Conservation (phyloP, 2,113 vertebrate species). For the Hemiscyllium ocellatum region DNA sequence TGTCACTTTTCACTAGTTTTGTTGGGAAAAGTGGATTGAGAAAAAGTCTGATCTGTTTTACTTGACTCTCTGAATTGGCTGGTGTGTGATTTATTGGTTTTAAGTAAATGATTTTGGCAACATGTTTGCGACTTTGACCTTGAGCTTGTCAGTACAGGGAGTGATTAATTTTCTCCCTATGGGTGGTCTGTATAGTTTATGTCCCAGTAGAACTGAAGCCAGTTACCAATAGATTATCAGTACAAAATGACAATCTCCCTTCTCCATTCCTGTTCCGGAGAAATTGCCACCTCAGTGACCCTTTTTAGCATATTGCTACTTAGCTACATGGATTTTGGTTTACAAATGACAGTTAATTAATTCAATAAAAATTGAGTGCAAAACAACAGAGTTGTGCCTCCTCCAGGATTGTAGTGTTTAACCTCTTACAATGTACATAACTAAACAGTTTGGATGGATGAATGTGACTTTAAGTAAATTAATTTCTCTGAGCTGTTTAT, state of each 20-base stretch:
- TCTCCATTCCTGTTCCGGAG: not conserved
- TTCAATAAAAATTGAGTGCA: not conserved
- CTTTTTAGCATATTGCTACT: not conserved
- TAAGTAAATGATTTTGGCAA: not conserved
- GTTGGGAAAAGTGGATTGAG: not conserved
- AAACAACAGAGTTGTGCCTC: not conserved
- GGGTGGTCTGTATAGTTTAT: not conserved
- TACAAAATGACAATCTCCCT: not conserved
- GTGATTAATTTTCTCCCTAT: not conserved
- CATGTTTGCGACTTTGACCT: not conserved
- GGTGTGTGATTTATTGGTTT: not conserved
- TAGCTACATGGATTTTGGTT: not conserved
- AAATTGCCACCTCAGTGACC: not conserved
- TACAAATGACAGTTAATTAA: not conserved
- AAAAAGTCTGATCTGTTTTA: not conserved
- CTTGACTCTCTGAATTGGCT: not conserved
- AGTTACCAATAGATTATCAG: not conserved
- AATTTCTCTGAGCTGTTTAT: not conserved
- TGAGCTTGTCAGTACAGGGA: not conserved
- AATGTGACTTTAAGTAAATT: not conserved
- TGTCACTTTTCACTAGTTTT: not conserved
- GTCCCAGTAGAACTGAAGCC: not conserved
- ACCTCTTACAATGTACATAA: not conserved
- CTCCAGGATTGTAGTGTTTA: not conserved
- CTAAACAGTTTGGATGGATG: not conserved